These are phyloP conservation scores for Taurulus bubalis DNA, from an alignment of 2,113 vertebrate species.

Conservation along the genomic window DNA sequence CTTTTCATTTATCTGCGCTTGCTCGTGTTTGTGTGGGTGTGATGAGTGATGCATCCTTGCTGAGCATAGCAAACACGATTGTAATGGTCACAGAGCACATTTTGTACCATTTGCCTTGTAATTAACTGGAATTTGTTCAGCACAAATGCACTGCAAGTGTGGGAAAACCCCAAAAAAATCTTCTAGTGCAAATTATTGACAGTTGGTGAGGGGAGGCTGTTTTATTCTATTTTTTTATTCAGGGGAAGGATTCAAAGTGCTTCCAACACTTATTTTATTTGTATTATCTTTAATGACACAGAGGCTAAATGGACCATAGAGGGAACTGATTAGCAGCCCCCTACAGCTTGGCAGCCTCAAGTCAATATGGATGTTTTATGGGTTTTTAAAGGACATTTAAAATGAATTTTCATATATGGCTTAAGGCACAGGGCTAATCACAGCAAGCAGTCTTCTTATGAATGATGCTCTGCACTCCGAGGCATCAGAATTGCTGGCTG, in stretches of 20 bases:
- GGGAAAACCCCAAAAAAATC: conserved; percentile 57
- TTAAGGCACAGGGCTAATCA: conserved; percentile 77
- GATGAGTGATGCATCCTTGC: conserved; percentile 75
- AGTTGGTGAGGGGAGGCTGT: conserved; percentile 54
- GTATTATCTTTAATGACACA: conserved; percentile 84
- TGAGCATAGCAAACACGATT: conserved; percentile 82
- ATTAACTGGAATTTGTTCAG: conserved; percentile 85
- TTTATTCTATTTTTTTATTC: conserved; percentile 41
- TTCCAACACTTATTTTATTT: conserved; percentile 83
- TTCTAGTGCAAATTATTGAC: conserved; percentile 74
- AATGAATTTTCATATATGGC: conserved; percentile 81
- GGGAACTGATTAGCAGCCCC: conserved; percentile 78
- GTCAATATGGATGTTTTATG: conserved; percentile 81
- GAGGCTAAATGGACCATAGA: conserved; percentile 82
- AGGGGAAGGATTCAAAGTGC: conserved; percentile 67
- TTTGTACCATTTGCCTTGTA: conserved; percentile 80
- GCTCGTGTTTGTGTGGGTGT: conserved; percentile 72
- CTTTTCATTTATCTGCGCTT: conserved; percentile 61
- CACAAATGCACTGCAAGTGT: conserved; percentile 75
- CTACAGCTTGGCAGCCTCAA: conserved; percentile 70
- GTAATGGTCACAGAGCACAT: conserved; percentile 82
- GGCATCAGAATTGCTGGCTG: conserved; percentile 50
- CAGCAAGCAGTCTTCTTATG: conserved; percentile 65
- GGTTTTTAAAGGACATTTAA: conserved; percentile 80
- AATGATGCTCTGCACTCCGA: conserved; percentile 63